Evolutionary conservation across 2,113 vertebrate species (phyloP).

Genomic region (Rhea americana): DNA sequence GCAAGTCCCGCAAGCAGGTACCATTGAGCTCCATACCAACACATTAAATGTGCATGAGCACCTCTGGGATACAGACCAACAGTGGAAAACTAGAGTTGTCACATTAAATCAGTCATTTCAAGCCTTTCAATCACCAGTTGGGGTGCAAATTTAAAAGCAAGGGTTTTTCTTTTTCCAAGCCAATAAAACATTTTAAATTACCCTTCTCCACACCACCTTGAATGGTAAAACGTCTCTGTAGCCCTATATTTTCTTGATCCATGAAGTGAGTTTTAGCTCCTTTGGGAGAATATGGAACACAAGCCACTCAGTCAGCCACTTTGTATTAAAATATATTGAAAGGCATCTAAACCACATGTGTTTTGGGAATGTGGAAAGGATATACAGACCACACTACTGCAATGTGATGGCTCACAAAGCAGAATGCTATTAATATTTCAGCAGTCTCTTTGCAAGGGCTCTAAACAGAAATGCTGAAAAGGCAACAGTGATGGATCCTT

Average conservation of each 20-base stretch:
- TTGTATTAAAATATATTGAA: constrained; percentile 39
- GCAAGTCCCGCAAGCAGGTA: constrained; percentile 34
- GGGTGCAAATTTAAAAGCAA: not conserved
- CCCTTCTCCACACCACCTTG: not conserved
- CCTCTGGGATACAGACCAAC: not conserved
- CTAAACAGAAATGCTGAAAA: not conserved
- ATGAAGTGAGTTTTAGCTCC: constrained; percentile 20
- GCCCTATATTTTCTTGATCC: constrained; percentile 20
- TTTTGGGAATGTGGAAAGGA: not conserved
- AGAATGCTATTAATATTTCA: constrained; percentile 52
- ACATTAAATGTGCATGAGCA: not conserved
- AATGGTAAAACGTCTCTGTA: constrained; percentile 2
- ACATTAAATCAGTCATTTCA: constrained; percentile 21
- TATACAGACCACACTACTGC: not conserved
- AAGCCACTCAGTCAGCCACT: constrained; percentile 46
- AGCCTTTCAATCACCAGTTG: constrained; percentile 28
- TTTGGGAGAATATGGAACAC: not conserved
- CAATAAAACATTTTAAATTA: constrained; percentile 23
- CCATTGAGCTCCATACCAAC: not conserved
- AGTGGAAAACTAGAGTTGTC: not conserved
- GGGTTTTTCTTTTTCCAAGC: not conserved
- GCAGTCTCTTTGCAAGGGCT: constrained; percentile 14
- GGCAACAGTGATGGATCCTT: not conserved
- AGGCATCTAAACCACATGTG: constrained; percentile 24
- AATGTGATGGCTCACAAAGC: constrained; percentile 17